Evolutionary conservation across 2,888 invertebrate species (phyloP), one percentile per base, ranked within the genome.

Genomic region (Punctoribates punctum): DNA sequence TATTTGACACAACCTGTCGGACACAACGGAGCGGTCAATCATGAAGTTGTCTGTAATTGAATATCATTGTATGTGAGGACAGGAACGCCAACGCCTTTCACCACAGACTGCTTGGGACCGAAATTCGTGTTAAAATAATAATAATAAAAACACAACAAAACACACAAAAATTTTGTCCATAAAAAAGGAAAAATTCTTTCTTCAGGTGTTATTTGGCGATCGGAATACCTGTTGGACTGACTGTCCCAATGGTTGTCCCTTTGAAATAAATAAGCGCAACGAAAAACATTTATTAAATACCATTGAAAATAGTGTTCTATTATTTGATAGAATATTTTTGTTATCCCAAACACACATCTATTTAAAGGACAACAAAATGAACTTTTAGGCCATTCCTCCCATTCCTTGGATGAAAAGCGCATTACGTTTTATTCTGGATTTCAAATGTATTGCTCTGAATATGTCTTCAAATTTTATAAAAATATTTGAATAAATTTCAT

Each of bases 101-200:
- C 62, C 62, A 62, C 62, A 62, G 62, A 62, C 62, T 62, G 62
- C 62, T 62, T 62, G 62, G 62, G 62, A 62, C 62, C 62, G 11
- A 27, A 62, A 54, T 25, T 62, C 27, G 62, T 3, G 34, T 8
- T 34, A 34, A 34, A 34, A 34, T 62, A 62, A 62, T 62, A 62
- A 27, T 62, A 62, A 62, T 27, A 62, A 62, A 9, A 62, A 60
- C 3, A 60, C 20, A 25, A 60, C 23, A 25, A 17, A 62, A 13
- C 6, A 62, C 25, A 15, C 25, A 62, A 62, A 15, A 62, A 5
- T 8, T n/a, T n/a, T 54, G 8, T 54, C 20, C 15, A 54, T n/a
- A 8, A 54, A 54, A 54, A 54, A n/a, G 20, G 20, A 54, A 8
- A 34, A 34, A 54, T 54, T 20, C 20, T 54, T 2, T 54, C 4